Evolutionary conservation across 2,113 vertebrate species (phyloP).

Genomic region (Dromiciops gliroides): DNA sequence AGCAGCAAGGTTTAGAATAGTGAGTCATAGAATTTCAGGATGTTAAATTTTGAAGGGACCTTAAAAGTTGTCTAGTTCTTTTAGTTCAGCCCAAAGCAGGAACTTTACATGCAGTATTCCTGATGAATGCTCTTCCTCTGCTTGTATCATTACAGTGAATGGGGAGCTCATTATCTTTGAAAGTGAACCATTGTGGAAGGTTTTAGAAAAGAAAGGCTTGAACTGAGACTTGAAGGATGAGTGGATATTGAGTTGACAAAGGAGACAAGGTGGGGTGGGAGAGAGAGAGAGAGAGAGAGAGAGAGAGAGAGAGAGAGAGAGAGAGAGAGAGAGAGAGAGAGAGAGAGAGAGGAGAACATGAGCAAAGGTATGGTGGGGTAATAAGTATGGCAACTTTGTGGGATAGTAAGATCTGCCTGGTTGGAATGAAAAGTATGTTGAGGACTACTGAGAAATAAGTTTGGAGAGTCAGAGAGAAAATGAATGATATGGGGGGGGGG

Average conservation of each 20-base stretch:
- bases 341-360: background rate
- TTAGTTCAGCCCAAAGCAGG: background rate
- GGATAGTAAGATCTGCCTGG: background rate
- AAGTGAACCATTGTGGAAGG: background rate
- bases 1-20: background rate
- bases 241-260: background rate
- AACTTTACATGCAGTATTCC: background rate
- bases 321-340: background rate
- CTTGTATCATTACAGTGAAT: background rate
- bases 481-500: background rate
- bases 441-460: background rate
- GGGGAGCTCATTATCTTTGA: background rate
- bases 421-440: background rate
- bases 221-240: background rate
- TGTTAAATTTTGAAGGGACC: constrained; percentile 29
- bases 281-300: background rate
- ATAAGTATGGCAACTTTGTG: background rate
- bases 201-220: background rate
- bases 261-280: background rate
- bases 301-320: background rate
- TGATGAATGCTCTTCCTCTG: background rate
- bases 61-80: background rate
- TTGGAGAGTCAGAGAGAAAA: background rate
- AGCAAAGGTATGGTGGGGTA: background rate
- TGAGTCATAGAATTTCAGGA: background rate